A percentile compares a stretch with the other conserved stretches of the same genome.
Evolutionary conservation across 2,888 invertebrate genomes (phyloP).

Genomic region (Pedicia rivosa): DNA sequence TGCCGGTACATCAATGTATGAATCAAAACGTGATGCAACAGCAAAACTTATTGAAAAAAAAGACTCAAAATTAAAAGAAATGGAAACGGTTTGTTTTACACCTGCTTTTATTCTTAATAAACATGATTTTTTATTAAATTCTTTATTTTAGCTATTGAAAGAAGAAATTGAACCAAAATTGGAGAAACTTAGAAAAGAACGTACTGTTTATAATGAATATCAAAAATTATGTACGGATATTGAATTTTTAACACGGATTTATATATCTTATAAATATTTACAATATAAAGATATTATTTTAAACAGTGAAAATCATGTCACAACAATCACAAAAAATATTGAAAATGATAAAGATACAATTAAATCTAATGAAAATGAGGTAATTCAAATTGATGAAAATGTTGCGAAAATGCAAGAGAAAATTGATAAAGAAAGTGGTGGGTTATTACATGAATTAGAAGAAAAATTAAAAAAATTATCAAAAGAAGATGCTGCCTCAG

Average conservation of each 20-base stretch:
- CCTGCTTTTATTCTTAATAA: neutral
- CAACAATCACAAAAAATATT: conserved; percentile 1
- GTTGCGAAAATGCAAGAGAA: conserved; percentile 44
- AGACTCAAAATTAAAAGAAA: conserved; percentile 74
- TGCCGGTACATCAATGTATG: conserved; percentile 94
- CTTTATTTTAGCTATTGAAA: conserved; percentile 37
- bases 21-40: conserved; percentile 76
- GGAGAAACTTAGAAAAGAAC: conserved; percentile 68
- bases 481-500: conserved; percentile 46
- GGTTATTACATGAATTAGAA: conserved; percentile 46
- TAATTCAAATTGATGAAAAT: conserved; percentile 37
- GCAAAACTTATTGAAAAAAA: conserved; percentile 83
- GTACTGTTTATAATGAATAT: conserved; percentile 71
- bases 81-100: conserved; percentile 45
- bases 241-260: conserved; percentile 58
- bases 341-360: conserved; percentile 42
- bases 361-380: conserved; percentile 35
- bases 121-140: neutral
- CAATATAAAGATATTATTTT: too few relatives aligned
- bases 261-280: conserved; percentile 32
- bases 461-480: conserved; percentile 43
- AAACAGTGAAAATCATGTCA: conserved; percentile 31
- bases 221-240: conserved; percentile 73
- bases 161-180: conserved; percentile 89
- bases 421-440: conserved; percentile 51